These are phyloP conservation scores for Drosophila pallidifrons DNA, from an alignment of 1,140 invertebrate genomes.

Conservation along the genomic window DNA sequence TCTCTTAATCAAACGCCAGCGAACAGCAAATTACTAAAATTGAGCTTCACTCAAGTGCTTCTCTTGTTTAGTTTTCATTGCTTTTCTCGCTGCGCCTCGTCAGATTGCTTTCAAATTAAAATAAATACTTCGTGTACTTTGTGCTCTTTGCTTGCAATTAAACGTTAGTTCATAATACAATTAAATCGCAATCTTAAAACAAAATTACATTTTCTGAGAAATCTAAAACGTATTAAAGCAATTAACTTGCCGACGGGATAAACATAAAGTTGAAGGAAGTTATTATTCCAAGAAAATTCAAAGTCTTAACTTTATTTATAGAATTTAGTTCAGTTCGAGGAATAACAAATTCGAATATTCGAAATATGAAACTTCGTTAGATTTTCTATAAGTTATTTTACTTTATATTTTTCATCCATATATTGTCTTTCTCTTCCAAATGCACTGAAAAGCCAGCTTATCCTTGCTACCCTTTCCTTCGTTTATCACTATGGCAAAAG, in stretches of 20 bases:
- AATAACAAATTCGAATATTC: no score
- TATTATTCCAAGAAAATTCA: no score
- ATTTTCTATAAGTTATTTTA: no score
- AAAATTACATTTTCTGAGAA: slow-evolving; percentile 1
- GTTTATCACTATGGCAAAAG: not conserved
- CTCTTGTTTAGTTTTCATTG: not conserved
- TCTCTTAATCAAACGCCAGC: not conserved
- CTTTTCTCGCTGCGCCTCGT: not conserved
- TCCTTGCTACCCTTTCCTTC: no score
- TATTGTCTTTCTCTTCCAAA: no score
- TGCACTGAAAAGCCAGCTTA: no score
- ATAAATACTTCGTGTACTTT: not conserved
- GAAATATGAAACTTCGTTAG: no score
- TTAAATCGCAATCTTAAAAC: slow-evolving; percentile 1
- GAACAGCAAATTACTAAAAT: not conserved
- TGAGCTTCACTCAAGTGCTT: not conserved
- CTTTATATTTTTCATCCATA: no score
- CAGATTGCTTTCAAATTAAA: slow-evolving; percentile 6
- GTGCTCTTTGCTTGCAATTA: not conserved
- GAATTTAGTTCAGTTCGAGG: not conserved
- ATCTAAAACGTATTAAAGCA: slow-evolving; percentile 2
- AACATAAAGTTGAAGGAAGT: no score
- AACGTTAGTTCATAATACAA: slow-evolving; percentile 2
- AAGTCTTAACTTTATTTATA: not conserved
- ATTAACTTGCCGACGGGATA: not conserved